These are phyloP conservation scores for Sweltsa coloradensis DNA, from an alignment of 1,140 invertebrate species.

Conservation along the genomic window DNA sequence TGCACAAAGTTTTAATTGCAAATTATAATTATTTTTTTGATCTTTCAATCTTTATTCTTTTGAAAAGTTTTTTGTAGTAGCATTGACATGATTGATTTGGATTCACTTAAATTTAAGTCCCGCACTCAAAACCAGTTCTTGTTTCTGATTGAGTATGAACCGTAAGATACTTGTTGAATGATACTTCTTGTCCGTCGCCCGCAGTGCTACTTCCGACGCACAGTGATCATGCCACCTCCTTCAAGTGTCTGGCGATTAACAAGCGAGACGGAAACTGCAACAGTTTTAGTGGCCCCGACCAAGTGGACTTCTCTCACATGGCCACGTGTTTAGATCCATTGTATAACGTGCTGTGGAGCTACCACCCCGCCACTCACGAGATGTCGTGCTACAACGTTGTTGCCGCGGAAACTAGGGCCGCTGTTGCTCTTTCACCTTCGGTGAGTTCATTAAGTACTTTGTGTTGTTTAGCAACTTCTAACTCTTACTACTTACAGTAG, in stretches of 20 bases:
- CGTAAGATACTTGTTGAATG: neutral
- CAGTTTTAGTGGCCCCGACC: conserved; percentile 62
- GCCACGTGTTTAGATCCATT: conserved; percentile 77
- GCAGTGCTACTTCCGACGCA: conserved; percentile 55
- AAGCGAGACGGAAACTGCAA: conserved; percentile 71
- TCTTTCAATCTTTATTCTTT: no score
- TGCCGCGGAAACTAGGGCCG: conserved; percentile 42
- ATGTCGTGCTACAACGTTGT: conserved; percentile 74
- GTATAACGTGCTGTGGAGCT: conserved; percentile 73
- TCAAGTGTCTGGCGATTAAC: conserved; percentile 74
- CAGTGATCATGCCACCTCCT: conserved; percentile 47
- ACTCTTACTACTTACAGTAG: no score
- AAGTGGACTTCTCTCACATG: conserved; percentile 62
- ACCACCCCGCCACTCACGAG: conserved; percentile 53
- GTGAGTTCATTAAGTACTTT: no score
- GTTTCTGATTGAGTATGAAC: no score
- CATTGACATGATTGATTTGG: no score
- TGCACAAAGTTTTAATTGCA: no score
- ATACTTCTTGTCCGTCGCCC: conserved; percentile 22
- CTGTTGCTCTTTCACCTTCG: conserved; percentile 23
- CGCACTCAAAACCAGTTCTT: no score
- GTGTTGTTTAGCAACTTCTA: neutral
- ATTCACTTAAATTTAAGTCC: no score
- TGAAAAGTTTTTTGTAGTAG: no score
- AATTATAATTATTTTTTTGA: no score